Conservation (phyloP, 1,140 invertebrate genomes). For the Rhopalosiphum padi region DNA sequence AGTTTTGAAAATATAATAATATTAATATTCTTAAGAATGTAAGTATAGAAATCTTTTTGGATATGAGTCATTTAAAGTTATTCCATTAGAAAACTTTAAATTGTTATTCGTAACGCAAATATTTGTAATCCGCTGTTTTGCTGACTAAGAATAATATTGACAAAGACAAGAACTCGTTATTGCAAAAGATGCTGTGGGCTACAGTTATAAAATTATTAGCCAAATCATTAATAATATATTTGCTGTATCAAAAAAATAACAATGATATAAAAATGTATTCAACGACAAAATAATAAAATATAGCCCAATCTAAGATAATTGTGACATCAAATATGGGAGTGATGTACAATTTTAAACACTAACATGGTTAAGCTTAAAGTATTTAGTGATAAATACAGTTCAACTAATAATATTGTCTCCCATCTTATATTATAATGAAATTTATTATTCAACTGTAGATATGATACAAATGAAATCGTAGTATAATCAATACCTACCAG, state of each 20-base stretch:
- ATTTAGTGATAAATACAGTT: no score
- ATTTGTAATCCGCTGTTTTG: constrained; percentile 26
- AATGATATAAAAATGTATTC: background rate
- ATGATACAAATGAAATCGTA: no score
- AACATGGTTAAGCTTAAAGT: no score
- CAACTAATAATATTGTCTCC: no score
- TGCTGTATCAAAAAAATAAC: background rate
- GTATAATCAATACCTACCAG: no score
- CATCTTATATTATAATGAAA: no score
- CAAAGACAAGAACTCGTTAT: constrained; percentile 23
- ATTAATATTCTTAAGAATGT: background rate
- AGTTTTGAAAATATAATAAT: background rate
- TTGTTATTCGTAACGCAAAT: constrained; percentile 27
- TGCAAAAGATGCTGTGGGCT: background rate
- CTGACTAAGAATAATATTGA: constrained; percentile 28
- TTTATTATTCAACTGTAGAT: no score
- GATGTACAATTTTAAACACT: no score
- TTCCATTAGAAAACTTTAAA: constrained; percentile 44
- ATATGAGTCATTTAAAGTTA: constrained; percentile 29
- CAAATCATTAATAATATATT: background rate
- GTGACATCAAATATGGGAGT: no score
- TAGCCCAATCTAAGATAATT: no score
- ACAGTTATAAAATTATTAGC: background rate
- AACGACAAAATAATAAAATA: background rate
- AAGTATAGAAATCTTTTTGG: constrained; percentile 6